Evolutionary conservation across 2,888 invertebrate species (phyloP), one percentile per base, ranked within the genome.

Genomic region (Norana najaformis): DNA sequence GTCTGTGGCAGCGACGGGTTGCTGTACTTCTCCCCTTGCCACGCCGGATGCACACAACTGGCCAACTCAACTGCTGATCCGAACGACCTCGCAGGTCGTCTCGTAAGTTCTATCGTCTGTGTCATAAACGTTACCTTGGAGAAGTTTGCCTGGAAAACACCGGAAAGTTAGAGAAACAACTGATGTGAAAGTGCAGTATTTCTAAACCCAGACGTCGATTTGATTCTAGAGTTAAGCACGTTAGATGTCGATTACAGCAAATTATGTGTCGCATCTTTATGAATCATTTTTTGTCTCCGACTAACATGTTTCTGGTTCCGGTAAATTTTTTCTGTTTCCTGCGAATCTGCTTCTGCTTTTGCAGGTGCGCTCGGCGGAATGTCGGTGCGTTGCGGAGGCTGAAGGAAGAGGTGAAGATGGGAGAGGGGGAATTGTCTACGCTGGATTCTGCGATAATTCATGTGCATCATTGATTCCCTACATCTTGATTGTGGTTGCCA

Each of bases 21-120:
- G 18, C 96, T 96, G 0, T 97, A 96, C 93, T 97, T 96, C 93
- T 96, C 96, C 0, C 96, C 97, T 0, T 97, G 97, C 94, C 96
- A 96, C 93, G 97, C 97, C 8, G 97, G 97, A 8, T 97, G 97
- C 93, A 94, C 20, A 6, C n/a, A 83, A 14, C 34, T 83, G 14
- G 37, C 20, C 36, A 85, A 85, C 85, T 16, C 85, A 85, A 85
- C 85, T 23, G 85, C 69, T n/a, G 30, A 16, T 69, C 30, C 30
- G 30, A 69, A 69, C 11, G n/a, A 2, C 16, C 30, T n/a, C 69
- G 30, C 14, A 30, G 69, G 69, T 69, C 69, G 69, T n/a, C 69
- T n/a, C 30, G 69, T 69, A 69, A 69, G 69, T n/a, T 8, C n/a
- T n/a, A 69, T 16, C n/a, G 30, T 13, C 14, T 11, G 5, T 8